Evolutionary conservation across 2,888 invertebrate genomes (phyloP).

Genomic region (Eremobia ochroleuca): DNA sequence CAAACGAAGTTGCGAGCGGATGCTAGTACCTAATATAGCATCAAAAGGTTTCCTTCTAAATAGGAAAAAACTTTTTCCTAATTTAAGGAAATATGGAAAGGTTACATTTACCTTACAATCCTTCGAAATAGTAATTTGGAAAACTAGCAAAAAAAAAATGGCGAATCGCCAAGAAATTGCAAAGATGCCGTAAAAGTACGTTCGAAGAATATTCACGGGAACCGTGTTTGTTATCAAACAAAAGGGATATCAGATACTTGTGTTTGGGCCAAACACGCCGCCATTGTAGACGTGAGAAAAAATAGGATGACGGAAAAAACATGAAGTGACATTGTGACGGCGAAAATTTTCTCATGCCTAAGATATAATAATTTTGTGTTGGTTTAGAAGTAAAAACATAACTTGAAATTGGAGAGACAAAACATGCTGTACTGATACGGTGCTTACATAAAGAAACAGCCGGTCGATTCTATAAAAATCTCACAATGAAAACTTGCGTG

Average conservation of each 20-base stretch:
- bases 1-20: too few relatives aligned
- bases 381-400: too few relatives aligned
- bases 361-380: not conserved
- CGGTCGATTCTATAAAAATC: too few relatives aligned
- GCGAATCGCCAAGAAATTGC: conserved; percentile 23
- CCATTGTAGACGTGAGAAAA: conserved; percentile 78
- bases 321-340: conserved; percentile 33
- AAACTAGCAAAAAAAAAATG: conserved; percentile 7
- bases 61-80: not conserved
- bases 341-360: conserved; percentile 23
- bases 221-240: conserved; percentile 78
- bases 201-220: conserved; percentile 67
- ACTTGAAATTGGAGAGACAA: too few relatives aligned
- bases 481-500: too few relatives aligned
- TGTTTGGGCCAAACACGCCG: conserved; percentile 76
- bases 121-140: not conserved
- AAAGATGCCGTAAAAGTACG: conserved; percentile 33
- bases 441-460: too few relatives aligned
- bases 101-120: not conserved
- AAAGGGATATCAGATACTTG: conserved; percentile 74
- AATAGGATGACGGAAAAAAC: conserved; percentile 67
- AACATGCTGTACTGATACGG: too few relatives aligned
- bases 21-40: conserved; percentile 12
- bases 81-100: not conserved
- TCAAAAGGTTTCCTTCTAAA: conserved; percentile 3